Evolutionary conservation across 2,113 vertebrate species (phyloP).

Genomic region (Cettia cetti): DNA sequence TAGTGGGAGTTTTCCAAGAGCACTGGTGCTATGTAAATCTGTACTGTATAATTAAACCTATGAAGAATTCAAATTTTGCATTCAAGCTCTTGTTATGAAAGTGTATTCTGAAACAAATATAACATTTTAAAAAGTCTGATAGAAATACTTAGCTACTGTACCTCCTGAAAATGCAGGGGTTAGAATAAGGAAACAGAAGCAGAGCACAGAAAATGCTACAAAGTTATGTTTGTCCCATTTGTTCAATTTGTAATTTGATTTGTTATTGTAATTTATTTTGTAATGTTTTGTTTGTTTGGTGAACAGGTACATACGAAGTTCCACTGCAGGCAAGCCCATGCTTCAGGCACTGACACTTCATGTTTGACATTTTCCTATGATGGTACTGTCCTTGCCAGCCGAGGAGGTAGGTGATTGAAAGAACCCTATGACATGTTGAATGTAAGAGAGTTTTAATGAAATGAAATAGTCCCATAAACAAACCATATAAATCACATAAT

Average conservation of each 20-base stretch:
- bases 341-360: constrained; percentile 85
- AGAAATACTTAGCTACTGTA: not conserved
- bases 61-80: not conserved
- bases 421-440: not conserved
- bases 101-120: not conserved
- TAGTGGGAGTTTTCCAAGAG: not conserved
- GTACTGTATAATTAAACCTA: not conserved
- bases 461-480: not conserved
- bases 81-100: not conserved
- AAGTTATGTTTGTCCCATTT: not conserved
- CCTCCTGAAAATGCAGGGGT: not conserved
- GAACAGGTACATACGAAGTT: constrained; percentile 95
- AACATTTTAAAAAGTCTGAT: not conserved
- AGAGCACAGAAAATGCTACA: not conserved
- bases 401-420: constrained; percentile 82
- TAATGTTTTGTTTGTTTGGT: constrained; percentile 13
- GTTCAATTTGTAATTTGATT: not conserved
- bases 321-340: constrained; percentile 92
- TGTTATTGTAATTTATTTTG: not conserved
- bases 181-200: not conserved
- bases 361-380: constrained; percentile 92
- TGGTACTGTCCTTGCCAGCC: constrained; percentile 85
- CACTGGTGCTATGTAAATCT: not conserved
- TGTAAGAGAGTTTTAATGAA: not conserved
- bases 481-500: not conserved